Base-by-base conservation (phyloP, 1,140 invertebrate genomes). In the Trichonephila clavata region DNA sequence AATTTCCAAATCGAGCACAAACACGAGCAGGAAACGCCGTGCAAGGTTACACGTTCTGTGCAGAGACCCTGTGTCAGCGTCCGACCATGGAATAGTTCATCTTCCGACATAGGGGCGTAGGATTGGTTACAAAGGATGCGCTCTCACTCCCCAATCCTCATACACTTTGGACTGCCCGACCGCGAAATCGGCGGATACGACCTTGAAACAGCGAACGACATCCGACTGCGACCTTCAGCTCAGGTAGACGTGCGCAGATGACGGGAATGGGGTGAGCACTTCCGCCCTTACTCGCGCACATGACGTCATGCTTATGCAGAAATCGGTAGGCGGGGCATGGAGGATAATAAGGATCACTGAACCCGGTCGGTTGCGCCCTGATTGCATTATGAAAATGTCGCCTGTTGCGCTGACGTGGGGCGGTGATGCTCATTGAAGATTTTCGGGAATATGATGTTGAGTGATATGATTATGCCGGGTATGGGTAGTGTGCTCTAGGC, bases 221-320 rank as follows among this genome's bases (percentile, higher is more conserved):
- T 88, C 88, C 50, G 18, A 3, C n/a, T 8, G 21, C 80, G 90
- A 91, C 90, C 90, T 91, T 91, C 90, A 63, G 24, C 57, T 20
- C 90, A 91, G 90, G 90, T 91, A 91, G 77, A 63, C 77, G 90
- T 81, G 90, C 80, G 71, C 90, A 24, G 50, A 50, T 50, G 50
- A 50, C 50, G 50, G 50, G 50, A 50, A 50, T 24, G 57, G 68
- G 27, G 88, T 27, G 27, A 59, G 43, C 68, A 32, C 77, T 91
- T 84, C 90, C 90, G 77, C 77, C 18, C 16, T 50, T 43, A 0
- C 27, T 24, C 90, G 90, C 90, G 71, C 90, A 83, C 39, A 18
- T 91, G 90, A 91, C 90, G 90, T 91, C 71, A 90, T 71, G 39
- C 68, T 90, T 90, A 90, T 90, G 87, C 88, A 43, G 60, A 65